phyloP scores from a whole-genome alignment of 1,140 invertebrate genomes.

The Penaeus japonicus region DNA sequence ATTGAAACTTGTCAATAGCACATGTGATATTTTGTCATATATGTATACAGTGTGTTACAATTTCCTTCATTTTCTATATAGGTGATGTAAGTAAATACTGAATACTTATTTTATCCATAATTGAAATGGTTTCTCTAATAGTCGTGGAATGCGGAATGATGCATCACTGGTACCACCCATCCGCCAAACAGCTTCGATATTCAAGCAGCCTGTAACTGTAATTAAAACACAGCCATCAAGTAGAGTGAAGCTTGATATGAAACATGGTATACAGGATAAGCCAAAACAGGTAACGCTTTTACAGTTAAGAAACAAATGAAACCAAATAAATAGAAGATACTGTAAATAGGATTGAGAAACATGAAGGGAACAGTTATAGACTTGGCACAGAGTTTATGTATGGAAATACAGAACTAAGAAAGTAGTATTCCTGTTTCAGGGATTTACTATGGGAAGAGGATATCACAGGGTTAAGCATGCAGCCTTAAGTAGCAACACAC shows the following conservation, averaged over 20 bases:
- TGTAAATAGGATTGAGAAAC: not conserved
- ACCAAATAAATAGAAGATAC: not conserved
- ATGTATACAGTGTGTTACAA: not conserved
- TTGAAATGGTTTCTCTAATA: constrained; percentile 60
- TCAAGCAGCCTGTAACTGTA: constrained; percentile 97
- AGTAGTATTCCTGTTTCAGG: too few relatives aligned
- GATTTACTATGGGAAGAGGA: too few relatives aligned
- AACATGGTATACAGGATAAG: constrained; percentile 89
- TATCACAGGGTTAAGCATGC: too few relatives aligned
- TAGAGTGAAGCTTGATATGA: constrained; percentile 87
- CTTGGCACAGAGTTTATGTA: too few relatives aligned
- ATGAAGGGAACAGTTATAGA: too few relatives aligned
- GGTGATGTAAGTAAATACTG: not conserved
- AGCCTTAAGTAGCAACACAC: too few relatives aligned
- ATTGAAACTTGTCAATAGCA: not conserved
- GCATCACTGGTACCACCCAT: constrained; percentile 92
- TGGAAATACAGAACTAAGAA: too few relatives aligned
- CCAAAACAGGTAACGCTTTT: constrained; percentile 79
- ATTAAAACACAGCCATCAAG: constrained; percentile 84
- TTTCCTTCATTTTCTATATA: too few relatives aligned
- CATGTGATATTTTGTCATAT: constrained; percentile 63
- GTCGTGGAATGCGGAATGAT: constrained; percentile 84
- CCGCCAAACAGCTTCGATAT: constrained; percentile 96
- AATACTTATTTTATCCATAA: not conserved
- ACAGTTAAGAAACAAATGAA: too few relatives aligned